Percentiles rank a stretch among this genome's conserved stretches.
Conservation (phyloP, 2,888 invertebrate species). For the Nomada fabriciana region DNA sequence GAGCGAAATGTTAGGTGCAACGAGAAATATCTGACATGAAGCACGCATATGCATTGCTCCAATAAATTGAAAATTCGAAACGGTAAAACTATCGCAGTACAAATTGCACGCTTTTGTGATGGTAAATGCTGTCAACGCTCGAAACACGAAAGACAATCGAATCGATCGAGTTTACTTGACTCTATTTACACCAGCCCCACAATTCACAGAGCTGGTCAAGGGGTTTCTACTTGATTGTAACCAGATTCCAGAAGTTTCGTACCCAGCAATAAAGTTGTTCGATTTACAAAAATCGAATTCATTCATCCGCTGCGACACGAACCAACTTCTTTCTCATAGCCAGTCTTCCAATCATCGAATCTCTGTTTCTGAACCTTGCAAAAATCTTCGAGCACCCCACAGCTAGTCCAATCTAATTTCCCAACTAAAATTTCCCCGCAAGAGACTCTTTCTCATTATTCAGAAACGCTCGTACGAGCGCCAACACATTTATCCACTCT, state of each 20-base stretch:
- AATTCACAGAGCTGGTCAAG: constrained; percentile 35
- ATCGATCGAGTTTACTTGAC: constrained; percentile 37
- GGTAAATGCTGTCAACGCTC: constrained; percentile 29
- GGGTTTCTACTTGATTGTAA: not conserved
- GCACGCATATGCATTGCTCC: too few species aligned
- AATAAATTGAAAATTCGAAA: not conserved
- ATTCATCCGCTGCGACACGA: not conserved
- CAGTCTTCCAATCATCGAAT: too few species aligned
- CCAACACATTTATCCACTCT: not conserved
- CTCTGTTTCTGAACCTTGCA: too few species aligned
- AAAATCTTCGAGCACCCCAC: not conserved
- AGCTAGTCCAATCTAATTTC: not conserved
- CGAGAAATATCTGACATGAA: too few species aligned
- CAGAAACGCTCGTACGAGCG: not conserved
- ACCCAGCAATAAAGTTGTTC: not conserved
- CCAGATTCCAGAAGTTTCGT: not conserved
- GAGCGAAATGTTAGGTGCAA: too few species aligned
- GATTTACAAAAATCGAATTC: not conserved
- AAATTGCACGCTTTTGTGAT: not conserved
- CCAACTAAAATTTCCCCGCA: not conserved
- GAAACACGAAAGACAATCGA: constrained; percentile 19
- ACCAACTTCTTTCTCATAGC: too few species aligned
- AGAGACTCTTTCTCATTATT: not conserved
- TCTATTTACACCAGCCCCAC: constrained; percentile 40
- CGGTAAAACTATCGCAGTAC: not conserved